phyloP scores from a whole-genome alignment of 1,140 invertebrate genomes.

The Drosophila orena region DNA sequence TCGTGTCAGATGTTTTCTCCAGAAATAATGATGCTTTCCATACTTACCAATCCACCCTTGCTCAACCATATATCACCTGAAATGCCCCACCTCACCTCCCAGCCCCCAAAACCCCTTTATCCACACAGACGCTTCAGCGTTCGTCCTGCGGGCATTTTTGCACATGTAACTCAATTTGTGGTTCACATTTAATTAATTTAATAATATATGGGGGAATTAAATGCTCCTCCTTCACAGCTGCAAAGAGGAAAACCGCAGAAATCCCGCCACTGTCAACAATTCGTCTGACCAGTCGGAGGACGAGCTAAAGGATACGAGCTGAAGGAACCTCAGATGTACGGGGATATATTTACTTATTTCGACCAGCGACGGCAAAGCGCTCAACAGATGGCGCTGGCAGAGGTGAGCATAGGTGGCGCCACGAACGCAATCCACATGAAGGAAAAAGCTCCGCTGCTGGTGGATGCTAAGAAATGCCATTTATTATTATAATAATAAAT shows the following conservation, averaged over 20 bases:
- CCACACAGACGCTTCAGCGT: conserved; percentile 15
- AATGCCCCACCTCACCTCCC: neutral
- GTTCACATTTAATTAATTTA: conserved; percentile 81
- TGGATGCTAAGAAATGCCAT: neutral
- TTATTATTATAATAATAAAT: no score
- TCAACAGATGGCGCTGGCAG: conserved; percentile 53
- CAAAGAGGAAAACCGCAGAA: conserved; percentile 50
- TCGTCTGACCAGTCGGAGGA: conserved; percentile 8
- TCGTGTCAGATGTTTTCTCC: no score
- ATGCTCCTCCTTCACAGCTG: conserved; percentile 27
- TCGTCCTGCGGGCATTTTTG: conserved; percentile 68
- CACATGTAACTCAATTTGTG: conserved; percentile 81
- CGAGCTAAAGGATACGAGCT: conserved; percentile 10
- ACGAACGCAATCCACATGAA: conserved; percentile 57
- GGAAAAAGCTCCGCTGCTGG: conserved; percentile 37
- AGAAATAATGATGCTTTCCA: no score
- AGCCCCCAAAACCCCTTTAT: conserved; percentile 7
- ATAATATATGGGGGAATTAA: conserved; percentile 60
- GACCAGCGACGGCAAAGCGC: conserved; percentile 15
- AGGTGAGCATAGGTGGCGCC: conserved; percentile 35
- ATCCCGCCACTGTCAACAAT: conserved; percentile 43
- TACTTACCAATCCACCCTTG: conserved; percentile 28
- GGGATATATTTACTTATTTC: neutral
- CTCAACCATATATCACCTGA: conserved; percentile 18
- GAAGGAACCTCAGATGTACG: conserved; percentile 1